Conservation (phyloP, 2,888 invertebrate genomes). For the Sinelater perroti region DNA sequence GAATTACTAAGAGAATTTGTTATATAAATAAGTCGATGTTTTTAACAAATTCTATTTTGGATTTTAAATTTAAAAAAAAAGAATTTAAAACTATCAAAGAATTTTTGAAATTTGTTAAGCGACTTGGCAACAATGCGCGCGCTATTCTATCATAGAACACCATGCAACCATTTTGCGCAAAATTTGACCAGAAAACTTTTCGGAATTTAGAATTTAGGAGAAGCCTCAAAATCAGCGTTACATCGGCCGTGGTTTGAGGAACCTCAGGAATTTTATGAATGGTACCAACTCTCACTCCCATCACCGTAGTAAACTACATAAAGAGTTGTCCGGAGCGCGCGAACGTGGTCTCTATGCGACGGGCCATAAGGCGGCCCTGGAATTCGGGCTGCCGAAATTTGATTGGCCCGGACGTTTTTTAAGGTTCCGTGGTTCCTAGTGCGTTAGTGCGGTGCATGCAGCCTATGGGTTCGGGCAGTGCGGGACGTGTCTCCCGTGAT, state of each 20-base stretch:
- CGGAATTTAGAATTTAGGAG: neutral
- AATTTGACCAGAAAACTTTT: too few relatives aligned
- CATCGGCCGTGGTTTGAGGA: conserved; percentile 19
- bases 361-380: conserved; percentile 45
- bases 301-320: conserved; percentile 53
- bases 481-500: conserved; percentile 45
- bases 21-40: too few relatives aligned
- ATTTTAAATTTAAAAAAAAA: too few relatives aligned
- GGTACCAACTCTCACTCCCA: conserved; percentile 51
- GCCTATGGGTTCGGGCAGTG: conserved; percentile 50
- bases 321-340: conserved; percentile 40
- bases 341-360: conserved; percentile 50
- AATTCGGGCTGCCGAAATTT: conserved; percentile 44
- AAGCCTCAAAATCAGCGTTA: conserved; percentile 9
- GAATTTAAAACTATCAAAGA: too few relatives aligned
- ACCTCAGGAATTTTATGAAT: conserved; percentile 56
- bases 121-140: too few relatives aligned
- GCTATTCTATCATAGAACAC: too few relatives aligned
- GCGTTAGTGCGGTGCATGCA: conserved; percentile 53
- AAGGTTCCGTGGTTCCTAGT: conserved; percentile 53
- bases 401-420: conserved; percentile 57
- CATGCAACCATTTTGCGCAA: too few relatives aligned
- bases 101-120: too few relatives aligned
- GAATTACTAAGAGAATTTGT: too few relatives aligned
- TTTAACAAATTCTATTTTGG: too few relatives aligned